Evolutionary conservation across 2,888 invertebrate genomes (phyloP).

Genomic region (Acleris laterana): DNA sequence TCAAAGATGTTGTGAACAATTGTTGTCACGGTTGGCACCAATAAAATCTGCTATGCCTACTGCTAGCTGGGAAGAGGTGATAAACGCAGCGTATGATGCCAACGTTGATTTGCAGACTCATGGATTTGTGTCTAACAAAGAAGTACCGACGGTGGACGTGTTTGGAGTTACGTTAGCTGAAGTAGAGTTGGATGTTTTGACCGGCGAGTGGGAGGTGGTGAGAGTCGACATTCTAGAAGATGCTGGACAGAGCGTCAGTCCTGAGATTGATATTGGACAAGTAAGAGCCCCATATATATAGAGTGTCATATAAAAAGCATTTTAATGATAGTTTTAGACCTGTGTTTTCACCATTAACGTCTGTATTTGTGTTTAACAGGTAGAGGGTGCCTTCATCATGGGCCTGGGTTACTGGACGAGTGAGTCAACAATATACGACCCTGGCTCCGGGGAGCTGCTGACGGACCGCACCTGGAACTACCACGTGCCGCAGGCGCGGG

Average conservation of each 20-base stretch:
- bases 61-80: constrained; percentile 80
- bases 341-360: too few relatives aligned
- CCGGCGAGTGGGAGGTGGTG: constrained; percentile 86
- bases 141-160: constrained; percentile 59
- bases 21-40: constrained; percentile 72
- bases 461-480: constrained; percentile 89
- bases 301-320: too few relatives aligned
- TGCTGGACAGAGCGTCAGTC: constrained; percentile 87
- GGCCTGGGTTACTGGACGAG: constrained; percentile 87
- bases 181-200: constrained; percentile 89
- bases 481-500: constrained; percentile 85
- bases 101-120: constrained; percentile 66
- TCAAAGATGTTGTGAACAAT: constrained; percentile 73
- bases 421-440: constrained; percentile 84
- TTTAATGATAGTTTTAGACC: too few relatives aligned
- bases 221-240: constrained; percentile 88
- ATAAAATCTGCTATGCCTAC: constrained; percentile 67
- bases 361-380: constrained; percentile 44
- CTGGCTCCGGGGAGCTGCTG: constrained; percentile 82
- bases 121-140: constrained; percentile 56
- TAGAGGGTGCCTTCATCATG: constrained; percentile 88
- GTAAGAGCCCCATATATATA: too few relatives aligned
- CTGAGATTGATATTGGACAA: constrained; percentile 88
- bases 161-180: constrained; percentile 86
- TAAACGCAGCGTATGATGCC: constrained; percentile 70